Evolutionary conservation across 2,797 vertebrate genomes (phyloP).

Genomic region (Prionace glauca): DNA sequence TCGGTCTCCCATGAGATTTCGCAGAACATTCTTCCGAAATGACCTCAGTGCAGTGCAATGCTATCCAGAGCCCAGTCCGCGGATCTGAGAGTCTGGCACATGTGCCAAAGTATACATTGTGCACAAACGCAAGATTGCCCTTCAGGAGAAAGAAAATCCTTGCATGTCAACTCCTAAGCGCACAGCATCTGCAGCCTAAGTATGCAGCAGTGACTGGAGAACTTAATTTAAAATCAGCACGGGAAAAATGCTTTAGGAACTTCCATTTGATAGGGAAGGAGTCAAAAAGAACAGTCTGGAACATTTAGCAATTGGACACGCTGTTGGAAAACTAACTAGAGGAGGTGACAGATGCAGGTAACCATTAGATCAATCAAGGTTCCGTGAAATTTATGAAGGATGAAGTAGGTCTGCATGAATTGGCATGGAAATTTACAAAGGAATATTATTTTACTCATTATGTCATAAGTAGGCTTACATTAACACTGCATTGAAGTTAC

Average conservation of each 20-base stretch:
- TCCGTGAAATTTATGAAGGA: neutral
- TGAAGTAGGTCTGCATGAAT: neutral
- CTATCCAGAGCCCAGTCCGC: neutral
- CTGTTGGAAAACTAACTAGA: neutral
- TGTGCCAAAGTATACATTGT: neutral
- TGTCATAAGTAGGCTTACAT: too few relatives aligned
- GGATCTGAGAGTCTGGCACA: too few relatives aligned
- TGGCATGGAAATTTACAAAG: neutral
- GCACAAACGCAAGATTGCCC: neutral
- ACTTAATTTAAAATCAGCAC: neutral
- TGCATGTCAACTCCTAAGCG: neutral
- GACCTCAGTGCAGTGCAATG: neutral
- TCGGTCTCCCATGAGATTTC: neutral
- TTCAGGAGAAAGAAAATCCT: neutral
- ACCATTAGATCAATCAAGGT: neutral
- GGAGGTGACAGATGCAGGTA: neutral
- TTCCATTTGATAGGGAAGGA: neutral
- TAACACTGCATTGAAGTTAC: too few relatives aligned
- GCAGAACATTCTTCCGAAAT: neutral
- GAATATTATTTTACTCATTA: neutral
- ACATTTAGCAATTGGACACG: neutral
- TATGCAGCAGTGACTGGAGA: neutral
- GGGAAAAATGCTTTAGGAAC: neutral
- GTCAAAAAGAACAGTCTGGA: neutral
- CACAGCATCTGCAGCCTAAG: neutral